These are phyloP conservation scores for Euspilapteryx auroguttella DNA, from an alignment of 2,888 invertebrate genomes.

Conservation along the genomic window DNA sequence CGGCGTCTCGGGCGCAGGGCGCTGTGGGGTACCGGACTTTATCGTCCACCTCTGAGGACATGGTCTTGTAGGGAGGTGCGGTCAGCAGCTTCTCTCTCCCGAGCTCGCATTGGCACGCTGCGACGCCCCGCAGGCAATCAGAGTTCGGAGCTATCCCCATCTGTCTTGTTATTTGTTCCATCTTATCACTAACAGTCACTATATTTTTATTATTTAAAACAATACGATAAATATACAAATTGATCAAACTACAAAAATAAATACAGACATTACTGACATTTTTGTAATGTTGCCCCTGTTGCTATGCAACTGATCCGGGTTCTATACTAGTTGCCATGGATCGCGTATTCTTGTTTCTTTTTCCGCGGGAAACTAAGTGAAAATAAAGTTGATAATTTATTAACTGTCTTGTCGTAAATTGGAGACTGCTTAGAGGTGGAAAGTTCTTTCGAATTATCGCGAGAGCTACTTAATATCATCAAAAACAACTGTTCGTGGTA, in stretches of 20 bases:
- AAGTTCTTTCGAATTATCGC: too few relatives aligned
- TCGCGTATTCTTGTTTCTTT: too few relatives aligned
- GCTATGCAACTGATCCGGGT: too few relatives aligned
- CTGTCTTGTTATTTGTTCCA: slow-evolving; percentile 17
- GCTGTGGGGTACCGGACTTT: slow-evolving; percentile 32
- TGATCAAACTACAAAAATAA: background rate
- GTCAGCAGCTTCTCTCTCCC: slow-evolving; percentile 46
- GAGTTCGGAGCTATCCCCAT: slow-evolving; percentile 24
- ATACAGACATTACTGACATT: background rate
- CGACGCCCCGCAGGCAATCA: slow-evolving; percentile 21
- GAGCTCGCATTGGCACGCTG: slow-evolving; percentile 40
- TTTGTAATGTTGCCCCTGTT: background rate
- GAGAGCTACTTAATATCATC: too few relatives aligned
- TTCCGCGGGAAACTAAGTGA: too few relatives aligned
- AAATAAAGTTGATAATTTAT: too few relatives aligned
- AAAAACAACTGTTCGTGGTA: too few relatives aligned
- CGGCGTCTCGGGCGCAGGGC: slow-evolving; percentile 29
- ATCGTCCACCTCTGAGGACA: slow-evolving; percentile 18
- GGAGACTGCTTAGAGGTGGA: too few relatives aligned
- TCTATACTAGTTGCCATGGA: too few relatives aligned
- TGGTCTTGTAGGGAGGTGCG: slow-evolving; percentile 34
- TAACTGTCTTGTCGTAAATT: too few relatives aligned
- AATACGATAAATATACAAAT: too few relatives aligned
- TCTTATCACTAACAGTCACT: slow-evolving; percentile 8
- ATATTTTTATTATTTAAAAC: too few relatives aligned